Evolutionary conservation across 2,113 vertebrate genomes (phyloP).

Genomic region (Istiophorus platypterus): DNA sequence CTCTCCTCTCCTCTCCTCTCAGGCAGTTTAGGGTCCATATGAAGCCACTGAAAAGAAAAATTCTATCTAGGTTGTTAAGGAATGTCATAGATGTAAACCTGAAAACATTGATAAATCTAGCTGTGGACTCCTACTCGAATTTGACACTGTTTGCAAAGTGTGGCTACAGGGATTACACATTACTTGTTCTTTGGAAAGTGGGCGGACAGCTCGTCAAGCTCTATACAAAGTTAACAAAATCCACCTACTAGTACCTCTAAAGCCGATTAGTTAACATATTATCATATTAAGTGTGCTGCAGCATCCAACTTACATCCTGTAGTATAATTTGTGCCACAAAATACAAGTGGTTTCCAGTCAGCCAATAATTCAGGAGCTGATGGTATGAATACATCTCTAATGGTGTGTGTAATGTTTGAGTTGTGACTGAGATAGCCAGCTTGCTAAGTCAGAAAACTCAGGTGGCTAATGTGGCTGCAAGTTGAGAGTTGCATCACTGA

Average conservation of each 20-base stretch:
- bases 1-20: background rate
- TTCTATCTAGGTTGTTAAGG: background rate
- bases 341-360: background rate
- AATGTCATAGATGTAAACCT: background rate
- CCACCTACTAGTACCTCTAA: background rate
- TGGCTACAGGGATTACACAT: conserved; percentile 8
- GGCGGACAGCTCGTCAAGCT: background rate
- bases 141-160: background rate
- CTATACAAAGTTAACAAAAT: background rate
- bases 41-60: background rate
- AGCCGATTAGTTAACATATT: background rate
- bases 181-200: no score
- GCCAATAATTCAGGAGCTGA: background rate
- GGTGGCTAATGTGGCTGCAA: no score
- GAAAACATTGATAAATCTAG: background rate
- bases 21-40: background rate
- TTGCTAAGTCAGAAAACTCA: background rate
- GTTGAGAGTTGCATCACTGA: no score
- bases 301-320: background rate
- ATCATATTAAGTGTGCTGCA: background rate
- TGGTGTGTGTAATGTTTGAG: background rate
- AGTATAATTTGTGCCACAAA: background rate
- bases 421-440: no score
- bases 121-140: background rate
- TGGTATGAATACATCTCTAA: background rate